These are phyloP conservation scores for Eugnorisma glareosa DNA, from an alignment of 2,888 invertebrate species.

Conservation along the genomic window DNA sequence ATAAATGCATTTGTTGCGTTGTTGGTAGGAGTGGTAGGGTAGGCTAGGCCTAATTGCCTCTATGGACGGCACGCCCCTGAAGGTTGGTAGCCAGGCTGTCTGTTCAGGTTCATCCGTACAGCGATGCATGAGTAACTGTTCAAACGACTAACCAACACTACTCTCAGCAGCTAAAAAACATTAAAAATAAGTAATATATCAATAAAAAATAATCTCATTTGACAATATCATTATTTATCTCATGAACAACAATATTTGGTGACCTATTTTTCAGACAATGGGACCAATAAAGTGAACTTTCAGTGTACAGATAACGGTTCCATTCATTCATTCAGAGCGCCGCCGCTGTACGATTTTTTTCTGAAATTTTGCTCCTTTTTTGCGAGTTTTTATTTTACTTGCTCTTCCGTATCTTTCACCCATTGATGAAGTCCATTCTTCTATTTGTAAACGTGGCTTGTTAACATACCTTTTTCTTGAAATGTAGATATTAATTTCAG, in stretches of 20 bases:
- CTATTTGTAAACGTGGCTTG: conserved; percentile 27
- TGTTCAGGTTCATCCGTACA: too few species aligned
- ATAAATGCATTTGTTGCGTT: too few species aligned
- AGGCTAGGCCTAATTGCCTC: too few species aligned
- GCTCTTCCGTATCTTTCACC: conserved; percentile 42
- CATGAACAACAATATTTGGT: conserved; percentile 36
- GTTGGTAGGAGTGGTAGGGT: too few species aligned
- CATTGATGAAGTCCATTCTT: conserved; percentile 31
- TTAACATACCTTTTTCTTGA: conserved; percentile 19
- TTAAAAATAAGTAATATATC: background rate
- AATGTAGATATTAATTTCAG: background rate
- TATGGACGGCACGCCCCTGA: too few species aligned
- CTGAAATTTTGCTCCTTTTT: conserved; percentile 13
- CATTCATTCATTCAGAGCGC: conserved; percentile 46
- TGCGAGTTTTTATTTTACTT: conserved; percentile 32
- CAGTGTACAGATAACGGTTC: conserved; percentile 48
- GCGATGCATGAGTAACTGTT: too few species aligned
- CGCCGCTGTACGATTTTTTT: conserved; percentile 16
- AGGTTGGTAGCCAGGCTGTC: too few species aligned
- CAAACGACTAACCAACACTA: background rate
- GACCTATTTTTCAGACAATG: conserved; percentile 56
- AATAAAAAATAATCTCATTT: conserved; percentile 27
- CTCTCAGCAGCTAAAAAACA: background rate
- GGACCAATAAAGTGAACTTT: conserved; percentile 54
- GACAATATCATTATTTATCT: conserved; percentile 33